A percentile compares a stretch with the other conserved stretches of the same genome.
Evolutionary conservation across 2,113 vertebrate species (phyloP).

Genomic region (Gobio gobio): DNA sequence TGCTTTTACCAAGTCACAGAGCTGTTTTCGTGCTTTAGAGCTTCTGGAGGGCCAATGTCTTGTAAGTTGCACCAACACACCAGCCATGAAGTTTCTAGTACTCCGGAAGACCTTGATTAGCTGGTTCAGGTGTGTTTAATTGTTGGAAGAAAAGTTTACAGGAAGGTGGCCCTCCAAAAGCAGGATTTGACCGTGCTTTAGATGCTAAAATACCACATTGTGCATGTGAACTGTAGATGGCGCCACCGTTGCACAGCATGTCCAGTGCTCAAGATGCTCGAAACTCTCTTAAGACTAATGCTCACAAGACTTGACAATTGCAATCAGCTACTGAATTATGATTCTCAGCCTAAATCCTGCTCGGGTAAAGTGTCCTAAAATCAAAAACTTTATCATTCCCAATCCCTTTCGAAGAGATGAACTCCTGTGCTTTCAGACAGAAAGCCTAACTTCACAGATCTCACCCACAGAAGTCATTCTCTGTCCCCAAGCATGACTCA

Average conservation of each 20-base stretch:
- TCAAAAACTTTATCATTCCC: background rate
- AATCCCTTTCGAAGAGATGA: background rate
- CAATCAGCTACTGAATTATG: background rate
- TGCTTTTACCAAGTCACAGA: no score
- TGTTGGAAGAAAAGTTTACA: background rate
- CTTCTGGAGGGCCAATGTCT: background rate
- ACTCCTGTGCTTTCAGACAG: background rate
- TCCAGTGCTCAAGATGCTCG: background rate
- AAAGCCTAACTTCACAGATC: background rate
- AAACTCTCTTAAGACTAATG: background rate
- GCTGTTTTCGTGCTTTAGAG: background rate
- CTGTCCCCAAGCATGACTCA: conserved; percentile 54
- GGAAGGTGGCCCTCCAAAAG: background rate
- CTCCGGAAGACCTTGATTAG: background rate
- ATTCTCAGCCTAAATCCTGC: background rate
- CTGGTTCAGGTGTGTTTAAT: background rate
- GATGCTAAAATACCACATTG: background rate
- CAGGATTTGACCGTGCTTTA: background rate
- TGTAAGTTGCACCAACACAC: background rate
- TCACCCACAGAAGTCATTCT: conserved; percentile 45
- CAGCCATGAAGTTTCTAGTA: background rate
- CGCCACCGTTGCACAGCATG: background rate
- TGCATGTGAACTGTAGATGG: conserved; percentile 29
- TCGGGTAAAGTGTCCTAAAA: background rate
- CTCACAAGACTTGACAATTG: background rate